phyloP scores from a whole-genome alignment of 2,113 vertebrate genomes.

The Thymallus thymallus region DNA sequence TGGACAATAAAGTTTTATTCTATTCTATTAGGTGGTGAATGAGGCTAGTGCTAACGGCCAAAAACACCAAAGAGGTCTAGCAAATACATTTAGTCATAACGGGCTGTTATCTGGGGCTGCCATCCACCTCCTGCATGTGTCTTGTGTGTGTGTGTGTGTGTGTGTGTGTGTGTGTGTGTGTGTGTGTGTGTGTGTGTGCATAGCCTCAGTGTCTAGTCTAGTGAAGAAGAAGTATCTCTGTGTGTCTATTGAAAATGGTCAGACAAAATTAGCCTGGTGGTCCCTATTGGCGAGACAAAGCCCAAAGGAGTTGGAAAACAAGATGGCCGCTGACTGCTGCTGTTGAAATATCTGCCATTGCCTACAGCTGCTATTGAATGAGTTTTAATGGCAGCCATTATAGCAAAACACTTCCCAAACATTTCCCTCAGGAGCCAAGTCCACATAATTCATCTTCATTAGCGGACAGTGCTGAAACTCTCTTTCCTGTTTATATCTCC shows the following conservation, averaged over 20 bases:
- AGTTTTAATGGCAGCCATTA: conserved; percentile 7
- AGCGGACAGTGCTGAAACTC: conserved; percentile 12
- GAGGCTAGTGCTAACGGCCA: conserved; percentile 12
- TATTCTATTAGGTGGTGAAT: conserved; percentile 21
- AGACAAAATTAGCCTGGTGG: background rate
- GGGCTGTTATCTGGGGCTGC: background rate
- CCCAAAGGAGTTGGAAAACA: too few species aligned
- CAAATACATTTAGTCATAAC: conserved; percentile 3
- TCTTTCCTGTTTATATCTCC: too few species aligned
- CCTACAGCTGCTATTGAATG: background rate
- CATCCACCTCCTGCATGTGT: background rate
- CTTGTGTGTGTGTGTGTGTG: too few species aligned
- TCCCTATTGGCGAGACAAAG: too few species aligned
- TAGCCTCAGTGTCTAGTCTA: background rate
- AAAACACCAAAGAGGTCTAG: background rate
- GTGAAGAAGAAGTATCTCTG: background rate
- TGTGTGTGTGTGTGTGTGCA: background rate
- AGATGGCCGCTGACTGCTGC: too few species aligned
- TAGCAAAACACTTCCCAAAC: conserved; percentile 14
- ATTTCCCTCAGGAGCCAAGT: conserved; percentile 7
- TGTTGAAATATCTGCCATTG: too few species aligned
- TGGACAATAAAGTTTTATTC: too few species aligned
- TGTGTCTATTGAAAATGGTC: conserved; percentile 11
- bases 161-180: too few species aligned
- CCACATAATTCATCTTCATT: conserved; percentile 30